Evolutionary conservation across 2,888 invertebrate species (phyloP).

Genomic region (Uropetala carovei): DNA sequence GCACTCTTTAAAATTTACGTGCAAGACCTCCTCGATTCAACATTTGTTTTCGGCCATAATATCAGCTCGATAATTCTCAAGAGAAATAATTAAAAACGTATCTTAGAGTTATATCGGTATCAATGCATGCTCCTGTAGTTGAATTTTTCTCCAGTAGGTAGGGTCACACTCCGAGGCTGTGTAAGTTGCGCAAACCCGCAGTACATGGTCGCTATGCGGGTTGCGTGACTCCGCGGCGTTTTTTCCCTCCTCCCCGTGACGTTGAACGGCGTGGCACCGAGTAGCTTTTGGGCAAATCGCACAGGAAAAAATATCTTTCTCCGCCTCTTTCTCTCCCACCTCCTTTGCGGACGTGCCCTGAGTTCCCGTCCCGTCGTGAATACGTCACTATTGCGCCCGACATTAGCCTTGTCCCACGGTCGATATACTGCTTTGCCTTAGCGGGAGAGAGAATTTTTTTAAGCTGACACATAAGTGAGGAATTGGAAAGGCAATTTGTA

Average conservation of each 20-base stretch:
- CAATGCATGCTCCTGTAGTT: neutral
- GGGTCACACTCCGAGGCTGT: neutral
- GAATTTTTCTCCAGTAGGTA: neutral
- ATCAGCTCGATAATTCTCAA: neutral
- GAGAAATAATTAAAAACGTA: neutral
- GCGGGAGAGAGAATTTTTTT: neutral
- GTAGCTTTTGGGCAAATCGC: neutral
- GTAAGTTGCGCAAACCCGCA: slow-evolving; percentile 36
- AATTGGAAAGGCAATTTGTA: too few relatives aligned
- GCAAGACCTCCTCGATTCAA: too few relatives aligned
- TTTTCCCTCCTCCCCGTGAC: neutral
- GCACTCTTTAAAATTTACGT: too few relatives aligned
- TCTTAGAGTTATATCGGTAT: neutral
- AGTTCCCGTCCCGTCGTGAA: neutral
- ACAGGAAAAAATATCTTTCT: neutral
- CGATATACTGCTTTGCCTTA: neutral
- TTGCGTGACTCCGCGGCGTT: slow-evolving; percentile 55
- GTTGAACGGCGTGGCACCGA: slow-evolving; percentile 22
- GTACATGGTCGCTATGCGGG: neutral
- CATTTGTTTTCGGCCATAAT: neutral
- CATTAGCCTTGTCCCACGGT: neutral
- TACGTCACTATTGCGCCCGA: neutral
- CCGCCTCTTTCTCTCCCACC: neutral
- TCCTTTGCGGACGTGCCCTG: neutral
- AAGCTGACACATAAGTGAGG: too few relatives aligned